Percentiles rank a stretch among this genome's conserved stretches.
Evolutionary conservation across 2,113 vertebrate genomes (phyloP).

Genomic region (Balaeniceps rex): DNA sequence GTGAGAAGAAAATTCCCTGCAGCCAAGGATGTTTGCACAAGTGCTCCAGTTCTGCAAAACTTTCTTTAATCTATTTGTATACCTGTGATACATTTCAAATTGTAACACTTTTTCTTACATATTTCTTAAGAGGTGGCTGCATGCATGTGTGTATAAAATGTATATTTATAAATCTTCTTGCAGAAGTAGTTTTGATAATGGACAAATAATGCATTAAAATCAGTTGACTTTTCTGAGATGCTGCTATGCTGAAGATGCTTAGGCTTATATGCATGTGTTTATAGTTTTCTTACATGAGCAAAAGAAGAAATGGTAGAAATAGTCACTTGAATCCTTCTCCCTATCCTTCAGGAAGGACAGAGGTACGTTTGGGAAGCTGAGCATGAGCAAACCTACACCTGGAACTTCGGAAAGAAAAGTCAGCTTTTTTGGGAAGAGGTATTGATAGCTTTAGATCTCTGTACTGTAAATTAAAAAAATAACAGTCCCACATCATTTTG

Average conservation of each 20-base stretch:
- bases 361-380: constrained; percentile 84
- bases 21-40: background rate
- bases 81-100: rapidly evolving
- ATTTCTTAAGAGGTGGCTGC: background rate
- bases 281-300: background rate
- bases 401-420: constrained; percentile 85
- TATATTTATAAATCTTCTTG: background rate
- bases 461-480: background rate
- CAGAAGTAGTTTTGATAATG: background rate
- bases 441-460: background rate
- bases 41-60: background rate
- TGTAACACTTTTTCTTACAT: background rate
- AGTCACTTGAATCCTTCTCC: background rate
- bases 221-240: background rate
- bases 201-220: background rate
- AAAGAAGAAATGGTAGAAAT: background rate
- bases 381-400: constrained; percentile 76
- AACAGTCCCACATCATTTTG: background rate
- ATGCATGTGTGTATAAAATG: background rate
- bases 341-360: constrained; percentile 77
- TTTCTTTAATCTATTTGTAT: background rate
- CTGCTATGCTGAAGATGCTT: background rate
- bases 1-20: background rate
- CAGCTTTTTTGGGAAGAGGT: constrained; percentile 87
- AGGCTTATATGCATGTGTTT: background rate